Evolutionary conservation across 2,888 invertebrate species (phyloP).

Genomic region (Dimorphilus gyrociliatus): DNA sequence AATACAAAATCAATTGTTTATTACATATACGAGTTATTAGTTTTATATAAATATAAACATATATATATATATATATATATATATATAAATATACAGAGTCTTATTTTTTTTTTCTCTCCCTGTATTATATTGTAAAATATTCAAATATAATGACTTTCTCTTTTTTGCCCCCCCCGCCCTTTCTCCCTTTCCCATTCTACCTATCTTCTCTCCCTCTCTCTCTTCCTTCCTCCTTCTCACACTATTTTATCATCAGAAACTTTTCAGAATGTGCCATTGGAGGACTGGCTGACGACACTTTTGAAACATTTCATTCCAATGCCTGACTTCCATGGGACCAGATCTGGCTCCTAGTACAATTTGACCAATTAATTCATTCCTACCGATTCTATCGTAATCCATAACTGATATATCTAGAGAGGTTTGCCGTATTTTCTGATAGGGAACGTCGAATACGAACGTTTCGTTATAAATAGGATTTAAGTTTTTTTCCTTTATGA

Average conservation of each 20-base stretch:
- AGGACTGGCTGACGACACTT: slow-evolving; percentile 87
- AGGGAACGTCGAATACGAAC: slow-evolving; percentile 85
- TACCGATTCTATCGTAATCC: slow-evolving; percentile 91
- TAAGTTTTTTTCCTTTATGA: slow-evolving; percentile 50
- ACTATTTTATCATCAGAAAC: slow-evolving; percentile 17
- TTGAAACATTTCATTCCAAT: slow-evolving; percentile 96
- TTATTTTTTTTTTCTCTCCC: not conserved
- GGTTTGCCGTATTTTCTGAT: slow-evolving; percentile 89
- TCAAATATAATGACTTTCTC: too few relatives aligned
- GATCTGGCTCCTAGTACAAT: slow-evolving; percentile 44
- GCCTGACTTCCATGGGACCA: slow-evolving; percentile 84
- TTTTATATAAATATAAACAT: too few relatives aligned
- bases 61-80: too few relatives aligned
- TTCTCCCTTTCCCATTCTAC: too few relatives aligned
- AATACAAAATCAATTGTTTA: too few relatives aligned
- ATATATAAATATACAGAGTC: too few relatives aligned
- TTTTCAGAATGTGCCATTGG: slow-evolving; percentile 86
- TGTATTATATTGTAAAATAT: not conserved
- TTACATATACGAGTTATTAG: too few relatives aligned
- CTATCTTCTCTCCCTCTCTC: too few relatives aligned
- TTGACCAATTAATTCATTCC: slow-evolving; percentile 76
- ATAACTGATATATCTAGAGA: slow-evolving; percentile 83
- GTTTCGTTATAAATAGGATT: slow-evolving; percentile 92
- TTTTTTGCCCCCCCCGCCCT: too few relatives aligned
- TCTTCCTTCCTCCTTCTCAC: not conserved